Percentiles rank a stretch among this genome's conserved stretches.
phyloP scores from a whole-genome alignment of 2,888 invertebrate species.

The Fragum fragum region DNA sequence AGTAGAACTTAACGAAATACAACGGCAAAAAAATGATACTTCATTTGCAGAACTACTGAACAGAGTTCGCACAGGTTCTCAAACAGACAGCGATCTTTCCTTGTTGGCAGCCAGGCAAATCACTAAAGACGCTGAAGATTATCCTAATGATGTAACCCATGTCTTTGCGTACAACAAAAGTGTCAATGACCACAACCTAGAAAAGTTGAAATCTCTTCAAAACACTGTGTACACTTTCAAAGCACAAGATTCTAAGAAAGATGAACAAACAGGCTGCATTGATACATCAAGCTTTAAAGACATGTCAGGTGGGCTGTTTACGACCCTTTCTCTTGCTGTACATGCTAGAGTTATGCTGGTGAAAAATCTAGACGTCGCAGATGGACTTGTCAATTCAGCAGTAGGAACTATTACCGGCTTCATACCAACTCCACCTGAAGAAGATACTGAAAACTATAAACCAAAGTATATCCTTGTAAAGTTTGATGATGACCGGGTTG shows the following conservation, averaged over 20 bases:
- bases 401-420: conserved; percentile 43
- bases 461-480: conserved; percentile 54
- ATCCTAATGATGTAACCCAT: background rate
- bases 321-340: background rate
- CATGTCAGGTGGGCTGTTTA: background rate
- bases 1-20: conserved; percentile 57
- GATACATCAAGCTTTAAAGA: background rate
- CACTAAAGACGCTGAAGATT: background rate
- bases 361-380: conserved; percentile 57
- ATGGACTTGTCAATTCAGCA: conserved; percentile 64
- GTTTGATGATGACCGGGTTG: conserved; percentile 57
- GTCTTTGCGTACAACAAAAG: background rate
- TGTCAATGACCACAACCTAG: background rate
- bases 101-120: conserved; percentile 30
- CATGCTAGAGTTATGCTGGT: conserved; percentile 56
- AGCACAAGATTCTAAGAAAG: background rate
- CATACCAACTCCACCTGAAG: conserved; percentile 21
- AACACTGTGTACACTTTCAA: background rate
- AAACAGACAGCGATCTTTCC: conserved; percentile 50
- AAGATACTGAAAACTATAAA: conserved; percentile 26
- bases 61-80: conserved; percentile 41
- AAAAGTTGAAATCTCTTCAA: background rate
- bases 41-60: conserved; percentile 52
- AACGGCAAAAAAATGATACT: conserved; percentile 56
- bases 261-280: conserved; percentile 2